Percentiles rank a stretch among this genome's conserved stretches.
Evolutionary conservation across 2,797 vertebrate species (phyloP).

Genomic region (Hylomyscus alleni): DNA sequence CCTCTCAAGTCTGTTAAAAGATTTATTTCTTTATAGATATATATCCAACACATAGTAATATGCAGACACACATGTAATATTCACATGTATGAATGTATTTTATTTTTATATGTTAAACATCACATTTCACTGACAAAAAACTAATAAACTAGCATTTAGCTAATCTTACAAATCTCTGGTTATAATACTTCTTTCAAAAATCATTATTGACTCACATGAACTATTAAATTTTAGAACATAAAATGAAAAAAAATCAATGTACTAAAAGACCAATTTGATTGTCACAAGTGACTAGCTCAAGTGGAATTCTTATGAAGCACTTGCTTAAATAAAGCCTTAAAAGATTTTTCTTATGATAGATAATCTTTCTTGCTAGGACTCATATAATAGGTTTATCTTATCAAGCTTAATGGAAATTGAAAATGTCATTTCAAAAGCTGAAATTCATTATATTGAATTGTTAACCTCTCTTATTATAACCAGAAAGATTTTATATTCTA

Average conservation of each 20-base stretch:
- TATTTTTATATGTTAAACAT: background rate
- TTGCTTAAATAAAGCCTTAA: conserved; percentile 46
- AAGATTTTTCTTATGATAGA: conserved; percentile 1
- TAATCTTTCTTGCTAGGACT: conserved; percentile 20
- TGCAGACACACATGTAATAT: background rate
- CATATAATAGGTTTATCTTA: conserved; percentile 28
- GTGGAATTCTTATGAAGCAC: background rate
- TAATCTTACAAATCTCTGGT: background rate
- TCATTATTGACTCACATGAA: background rate
- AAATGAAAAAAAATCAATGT: conserved; percentile 36
- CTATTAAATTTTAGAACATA: conserved; percentile 50
- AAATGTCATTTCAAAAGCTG: conserved; percentile 1
- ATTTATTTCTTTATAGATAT: background rate
- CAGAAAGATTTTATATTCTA: background rate
- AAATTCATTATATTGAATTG: conserved; percentile 32
- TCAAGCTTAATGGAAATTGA: conserved; percentile 42
- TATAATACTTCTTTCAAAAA: background rate
- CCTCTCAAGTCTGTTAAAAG: background rate
- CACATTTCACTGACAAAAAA: background rate
- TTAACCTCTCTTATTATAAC: background rate
- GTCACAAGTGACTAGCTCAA: background rate
- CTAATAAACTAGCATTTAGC: background rate
- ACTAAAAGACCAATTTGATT: background rate
- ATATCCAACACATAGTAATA: background rate
- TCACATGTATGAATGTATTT: background rate